Evolutionary conservation across 2,797 vertebrate species (phyloP), one percentile per base, ranked within the genome.

Genomic region (Etheostoma perlongum): DNA sequence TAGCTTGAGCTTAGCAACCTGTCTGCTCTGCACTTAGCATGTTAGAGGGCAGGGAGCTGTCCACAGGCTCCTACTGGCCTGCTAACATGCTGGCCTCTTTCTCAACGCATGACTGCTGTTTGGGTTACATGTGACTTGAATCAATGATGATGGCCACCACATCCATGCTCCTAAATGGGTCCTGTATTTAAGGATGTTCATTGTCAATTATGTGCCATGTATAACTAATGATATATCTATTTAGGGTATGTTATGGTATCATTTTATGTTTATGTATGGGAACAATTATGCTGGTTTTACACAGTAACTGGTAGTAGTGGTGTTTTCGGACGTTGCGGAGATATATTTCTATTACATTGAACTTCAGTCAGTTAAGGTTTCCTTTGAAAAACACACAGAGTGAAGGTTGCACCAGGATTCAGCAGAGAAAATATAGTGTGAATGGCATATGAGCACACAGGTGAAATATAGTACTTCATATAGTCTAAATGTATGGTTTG

Each of bases 1-100:
- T 11, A 57, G 65, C 58, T 54, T 61, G 62, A 48, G 36, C 58
- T 66, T 64, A 52, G 49, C 63, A 57, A 33, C 76, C 51, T 60
- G 33, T 78, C 55, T 58, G 51, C 53, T 25, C 82, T 62, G 16
- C 72, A 71, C 78, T 52, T 33, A 33, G 55, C 25, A 2, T 59
- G 72, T 67, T 46, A 67, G 44, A 16, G 1, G 18, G 23, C 27
- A 48, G 60, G 42, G 65, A 63, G 46, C 54, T 61, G 47, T 69
- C 16, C 52, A 21, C 70, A 6, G 64, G 16, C 4, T 63, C 48
- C 33, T 46, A 48, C 53, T 13, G 47, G 21, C 60, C 82, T 73
- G 75, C 44, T 55, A 55, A 66, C 67, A 63, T 3, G 54, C 53
- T 52, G 46, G 6, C 23, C 54, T 67, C 64, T 18, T 47, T 52